A percentile compares a stretch with the other conserved stretches of the same genome.
Conservation (phyloP, 1,140 invertebrate genomes). For the Leptinotarsa undecemlineata region DNA sequence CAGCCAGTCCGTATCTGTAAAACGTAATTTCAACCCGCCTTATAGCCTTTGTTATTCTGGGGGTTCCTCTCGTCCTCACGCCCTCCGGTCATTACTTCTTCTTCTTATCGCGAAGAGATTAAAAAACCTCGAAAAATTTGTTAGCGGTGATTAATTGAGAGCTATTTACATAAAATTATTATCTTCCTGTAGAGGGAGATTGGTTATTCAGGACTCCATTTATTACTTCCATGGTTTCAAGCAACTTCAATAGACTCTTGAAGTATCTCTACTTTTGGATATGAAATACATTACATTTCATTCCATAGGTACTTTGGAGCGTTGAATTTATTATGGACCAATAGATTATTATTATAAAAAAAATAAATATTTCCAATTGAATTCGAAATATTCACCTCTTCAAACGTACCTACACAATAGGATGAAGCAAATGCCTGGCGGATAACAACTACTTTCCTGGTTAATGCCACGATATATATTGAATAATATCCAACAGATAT, state of each 20-base stretch:
- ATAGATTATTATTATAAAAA: too few species aligned
- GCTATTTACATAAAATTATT: slow-evolving; percentile 16
- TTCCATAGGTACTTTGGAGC: too few species aligned
- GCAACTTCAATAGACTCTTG: background rate
- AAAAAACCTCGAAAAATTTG: slow-evolving; percentile 37
- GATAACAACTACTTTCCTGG: too few species aligned
- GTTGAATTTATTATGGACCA: too few species aligned
- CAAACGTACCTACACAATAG: too few species aligned
- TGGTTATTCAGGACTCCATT: background rate
- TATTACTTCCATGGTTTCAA: background rate
- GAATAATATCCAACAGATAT: too few species aligned
- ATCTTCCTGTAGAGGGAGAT: background rate
- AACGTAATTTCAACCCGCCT: slow-evolving; percentile 22
- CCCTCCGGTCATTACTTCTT: slow-evolving; percentile 37
- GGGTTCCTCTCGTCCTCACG: slow-evolving; percentile 32
- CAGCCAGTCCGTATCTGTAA: background rate
- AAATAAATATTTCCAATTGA: too few species aligned
- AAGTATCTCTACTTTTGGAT: too few species aligned
- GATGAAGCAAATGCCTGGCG: too few species aligned
- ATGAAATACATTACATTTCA: too few species aligned
- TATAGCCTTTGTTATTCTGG: slow-evolving; percentile 41
- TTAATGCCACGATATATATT: too few species aligned
- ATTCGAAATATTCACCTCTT: too few species aligned
- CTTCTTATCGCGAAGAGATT: slow-evolving; percentile 40
- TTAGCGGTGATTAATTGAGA: slow-evolving; percentile 18